phyloP scores from a whole-genome alignment of 2,113 vertebrate species.

The Uropsilus gracilis region DNA sequence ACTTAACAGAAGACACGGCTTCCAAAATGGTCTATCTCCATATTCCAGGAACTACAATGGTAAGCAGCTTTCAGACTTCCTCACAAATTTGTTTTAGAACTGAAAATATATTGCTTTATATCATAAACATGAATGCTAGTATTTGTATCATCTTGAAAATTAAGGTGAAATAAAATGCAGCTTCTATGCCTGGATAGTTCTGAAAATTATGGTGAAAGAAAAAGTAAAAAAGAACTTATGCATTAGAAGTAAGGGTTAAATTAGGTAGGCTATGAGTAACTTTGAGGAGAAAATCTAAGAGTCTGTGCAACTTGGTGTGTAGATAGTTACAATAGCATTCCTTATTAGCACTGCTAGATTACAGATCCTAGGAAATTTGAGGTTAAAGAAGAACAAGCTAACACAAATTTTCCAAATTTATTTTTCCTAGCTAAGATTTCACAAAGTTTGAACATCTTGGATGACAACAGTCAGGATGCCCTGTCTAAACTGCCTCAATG shows the following conservation, averaged over 20 bases:
- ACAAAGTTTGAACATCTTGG: background rate
- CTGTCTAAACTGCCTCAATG: background rate
- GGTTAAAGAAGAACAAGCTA: background rate
- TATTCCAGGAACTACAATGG: conserved; percentile 84
- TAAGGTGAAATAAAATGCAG: background rate
- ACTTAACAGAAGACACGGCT: background rate
- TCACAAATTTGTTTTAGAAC: background rate
- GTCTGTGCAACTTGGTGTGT: background rate
- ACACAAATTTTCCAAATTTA: background rate
- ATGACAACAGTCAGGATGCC: background rate
- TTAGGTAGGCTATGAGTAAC: background rate
- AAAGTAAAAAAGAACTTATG: background rate
- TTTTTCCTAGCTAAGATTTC: background rate
- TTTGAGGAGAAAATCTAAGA: background rate
- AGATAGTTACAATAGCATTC: background rate
- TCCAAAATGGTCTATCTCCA: conserved; percentile 72
- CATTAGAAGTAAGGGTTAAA: background rate
- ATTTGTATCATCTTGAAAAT: background rate
- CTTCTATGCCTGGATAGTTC: background rate
- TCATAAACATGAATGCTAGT: background rate
- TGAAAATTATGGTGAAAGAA: background rate
- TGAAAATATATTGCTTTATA: background rate
- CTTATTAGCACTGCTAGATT: background rate
- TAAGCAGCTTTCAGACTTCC: conserved; percentile 61
- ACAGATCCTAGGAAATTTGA: background rate